Evolutionary conservation across 2,888 invertebrate genomes (phyloP).

Genomic region (Harpagoxenus sublaevis): DNA sequence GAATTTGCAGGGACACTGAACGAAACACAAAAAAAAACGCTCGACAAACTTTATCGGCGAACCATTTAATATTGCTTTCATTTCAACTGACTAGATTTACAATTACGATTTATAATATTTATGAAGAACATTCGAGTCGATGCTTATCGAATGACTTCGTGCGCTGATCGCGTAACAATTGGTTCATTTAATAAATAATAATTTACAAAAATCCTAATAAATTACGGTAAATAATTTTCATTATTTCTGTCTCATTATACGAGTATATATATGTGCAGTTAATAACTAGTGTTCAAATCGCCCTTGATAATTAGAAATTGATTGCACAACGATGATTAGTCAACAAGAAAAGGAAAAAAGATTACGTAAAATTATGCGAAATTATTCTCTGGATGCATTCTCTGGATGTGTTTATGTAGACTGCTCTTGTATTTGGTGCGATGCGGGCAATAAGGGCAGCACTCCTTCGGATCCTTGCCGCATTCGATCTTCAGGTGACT

Average conservation of each 20-base stretch:
- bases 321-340: not conserved
- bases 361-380: conserved; percentile 39
- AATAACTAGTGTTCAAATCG: conserved; percentile 14
- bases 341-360: not conserved
- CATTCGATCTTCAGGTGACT: conserved; percentile 89
- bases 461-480: conserved; percentile 88
- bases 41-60: not conserved
- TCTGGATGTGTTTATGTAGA: conserved; percentile 86
- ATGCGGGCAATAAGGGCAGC: conserved; percentile 87
- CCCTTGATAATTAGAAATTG: not conserved
- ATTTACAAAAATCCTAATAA: not conserved
- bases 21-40: not conserved
- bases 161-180: not conserved
- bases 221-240: not conserved
- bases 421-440: conserved; percentile 87
- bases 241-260: not conserved
- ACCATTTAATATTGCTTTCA: conserved; percentile 21
- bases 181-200: not conserved
- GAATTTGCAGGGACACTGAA: not conserved
- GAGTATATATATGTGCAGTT: not conserved
- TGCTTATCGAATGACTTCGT: not conserved
- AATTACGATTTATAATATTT: not conserved
- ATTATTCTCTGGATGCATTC: conserved; percentile 77
- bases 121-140: not conserved
- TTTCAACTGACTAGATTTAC: conserved; percentile 25